Percentiles rank a stretch among this genome's conserved stretches.
Conservation (phyloP, 2,797 vertebrate species). For the Pelobates cultripes region DNA sequence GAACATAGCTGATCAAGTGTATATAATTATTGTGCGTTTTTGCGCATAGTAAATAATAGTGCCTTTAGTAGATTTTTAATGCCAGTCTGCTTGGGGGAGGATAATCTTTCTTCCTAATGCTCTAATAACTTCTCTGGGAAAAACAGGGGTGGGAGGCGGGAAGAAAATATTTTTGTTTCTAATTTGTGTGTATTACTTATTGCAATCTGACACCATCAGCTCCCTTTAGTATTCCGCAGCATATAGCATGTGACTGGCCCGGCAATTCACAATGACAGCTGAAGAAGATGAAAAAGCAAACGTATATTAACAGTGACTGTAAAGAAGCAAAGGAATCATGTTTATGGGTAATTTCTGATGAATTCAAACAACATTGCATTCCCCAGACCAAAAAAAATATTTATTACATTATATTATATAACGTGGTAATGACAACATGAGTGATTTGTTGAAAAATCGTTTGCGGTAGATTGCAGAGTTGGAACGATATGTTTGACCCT, state of each 20-base stretch:
- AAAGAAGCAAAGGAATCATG: conserved; percentile 73
- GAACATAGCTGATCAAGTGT: conserved; percentile 1
- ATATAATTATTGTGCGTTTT: conserved; percentile 15
- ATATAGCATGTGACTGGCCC: conserved; percentile 70
- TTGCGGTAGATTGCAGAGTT: too few relatives aligned
- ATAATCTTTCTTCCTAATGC: conserved; percentile 26
- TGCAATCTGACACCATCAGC: conserved; percentile 67
- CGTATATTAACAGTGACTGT: conserved; percentile 73
- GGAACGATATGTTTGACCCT: too few relatives aligned
- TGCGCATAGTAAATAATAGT: conserved; percentile 21
- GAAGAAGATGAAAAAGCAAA: conserved; percentile 78
- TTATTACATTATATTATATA: too few relatives aligned
- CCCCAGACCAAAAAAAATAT: too few relatives aligned
- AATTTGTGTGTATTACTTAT: conserved; percentile 59
- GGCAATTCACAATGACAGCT: conserved; percentile 74
- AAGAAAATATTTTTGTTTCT: conserved; percentile 62
- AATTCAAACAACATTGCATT: conserved; percentile 74
- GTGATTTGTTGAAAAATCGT: too few relatives aligned
- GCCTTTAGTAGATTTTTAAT: conserved; percentile 34
- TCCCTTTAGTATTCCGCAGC: conserved; percentile 72
- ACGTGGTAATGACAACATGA: too few relatives aligned
- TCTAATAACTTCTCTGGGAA: conserved; percentile 31
- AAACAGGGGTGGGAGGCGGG: conserved; percentile 54
- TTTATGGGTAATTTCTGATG: conserved; percentile 80
- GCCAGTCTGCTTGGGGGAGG: conserved; percentile 27